A percentile compares a stretch with the other conserved stretches of the same genome.
phyloP scores from a whole-genome alignment of 2,797 vertebrate genomes.

The Ciconia nigra region DNA sequence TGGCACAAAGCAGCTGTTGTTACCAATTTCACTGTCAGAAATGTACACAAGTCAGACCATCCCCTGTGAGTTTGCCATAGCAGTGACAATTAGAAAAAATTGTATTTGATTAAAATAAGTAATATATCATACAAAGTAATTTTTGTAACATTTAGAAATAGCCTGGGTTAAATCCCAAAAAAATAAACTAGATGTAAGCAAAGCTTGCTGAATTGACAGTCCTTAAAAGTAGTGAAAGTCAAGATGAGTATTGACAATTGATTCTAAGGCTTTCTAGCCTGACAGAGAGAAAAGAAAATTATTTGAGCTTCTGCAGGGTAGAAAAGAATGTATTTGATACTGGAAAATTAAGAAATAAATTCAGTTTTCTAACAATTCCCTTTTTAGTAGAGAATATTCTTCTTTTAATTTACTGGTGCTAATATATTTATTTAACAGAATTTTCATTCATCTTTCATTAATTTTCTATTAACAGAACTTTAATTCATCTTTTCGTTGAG shows the following conservation, averaged over 20 bases:
- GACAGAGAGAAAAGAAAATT: background rate
- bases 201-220: background rate
- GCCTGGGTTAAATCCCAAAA: background rate
- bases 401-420: background rate
- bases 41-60: constrained; percentile 90
- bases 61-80: constrained; percentile 82
- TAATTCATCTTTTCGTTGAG: background rate
- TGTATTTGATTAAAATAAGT: constrained; percentile 86
- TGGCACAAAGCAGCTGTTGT: constrained; percentile 94
- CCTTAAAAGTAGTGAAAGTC: background rate
- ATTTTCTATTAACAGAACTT: background rate
- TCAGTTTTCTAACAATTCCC: background rate
- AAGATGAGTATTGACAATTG: background rate
- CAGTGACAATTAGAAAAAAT: constrained; percentile 88
- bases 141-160: constrained; percentile 29
- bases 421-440: background rate
- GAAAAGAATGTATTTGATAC: background rate
- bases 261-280: background rate
- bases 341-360: background rate
- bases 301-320: background rate
- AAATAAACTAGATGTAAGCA: background rate
- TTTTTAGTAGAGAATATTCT: background rate
- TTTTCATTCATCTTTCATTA: background rate
- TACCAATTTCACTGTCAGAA: constrained; percentile 92
- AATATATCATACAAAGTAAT: constrained; percentile 61